Evolutionary conservation across 2,888 invertebrate genomes (phyloP), one percentile per base, ranked within the genome.

Genomic region (Hypercompe scribonia): DNA sequence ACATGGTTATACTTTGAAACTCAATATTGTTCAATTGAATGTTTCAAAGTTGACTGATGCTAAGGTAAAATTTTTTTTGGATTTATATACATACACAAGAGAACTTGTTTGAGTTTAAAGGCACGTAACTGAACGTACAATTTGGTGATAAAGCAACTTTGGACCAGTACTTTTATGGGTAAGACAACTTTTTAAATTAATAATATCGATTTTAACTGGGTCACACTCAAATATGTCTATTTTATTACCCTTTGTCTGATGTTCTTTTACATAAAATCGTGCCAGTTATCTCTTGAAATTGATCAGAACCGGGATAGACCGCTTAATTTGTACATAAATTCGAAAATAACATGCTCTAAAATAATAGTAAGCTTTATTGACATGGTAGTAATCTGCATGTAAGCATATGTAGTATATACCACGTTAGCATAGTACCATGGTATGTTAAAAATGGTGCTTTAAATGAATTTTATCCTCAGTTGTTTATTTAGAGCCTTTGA

Each of bases 31-130:
- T 65, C 65, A 36, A 11, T 36, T 36, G 28, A 36, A 36, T 36
- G n/a, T 36, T 36, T 36, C 4, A 65, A 36, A 50, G 33, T 46
- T 34, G 50, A 67, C 46, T 67, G 67, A 50, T 42, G 4, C 5
- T 36, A n/a, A n/a, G 50, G 24, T n/a, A 50, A 34, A 3, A 34
- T 8, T 24, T 50, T n/a, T 24, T 28, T 21, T 67, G 31, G 21
- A 10, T 67, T 67, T 67, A 50, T 34, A 67, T 42, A 65, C 65
- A 21, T 65, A 66, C 28, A 46, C 46, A 42, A 50, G 18, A 50
- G 3, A 58, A 58, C 58, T 58, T 58, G 58, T 58, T 58, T 58
- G 54, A 58, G n/a, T 50, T 50, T 54, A 21, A 54, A 11, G 50
- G 50, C 28, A 58, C 28, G 28, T 28, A 58, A 3, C 13, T 58